These are phyloP conservation scores for Thysanoteuthis rhombus DNA, from an alignment of 2,888 invertebrate species.

Conservation along the genomic window DNA sequence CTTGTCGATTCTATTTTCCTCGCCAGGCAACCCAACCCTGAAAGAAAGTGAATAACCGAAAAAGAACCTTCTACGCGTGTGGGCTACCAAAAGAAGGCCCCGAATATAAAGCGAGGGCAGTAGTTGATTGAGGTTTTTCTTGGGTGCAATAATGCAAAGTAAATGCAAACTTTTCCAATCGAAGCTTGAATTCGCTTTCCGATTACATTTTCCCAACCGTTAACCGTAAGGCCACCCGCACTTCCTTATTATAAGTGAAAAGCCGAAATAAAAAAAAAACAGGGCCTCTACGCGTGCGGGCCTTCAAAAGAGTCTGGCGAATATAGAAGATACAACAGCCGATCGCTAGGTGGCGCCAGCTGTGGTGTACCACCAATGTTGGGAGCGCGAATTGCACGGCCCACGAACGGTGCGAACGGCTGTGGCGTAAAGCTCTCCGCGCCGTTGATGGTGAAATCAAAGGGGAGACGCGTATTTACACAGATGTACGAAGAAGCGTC, in stretches of 20 bases:
- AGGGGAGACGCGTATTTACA: background rate
- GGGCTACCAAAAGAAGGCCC: too few species aligned
- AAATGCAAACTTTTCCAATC: too few species aligned
- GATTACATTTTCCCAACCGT: too few species aligned
- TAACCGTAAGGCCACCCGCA: too few species aligned
- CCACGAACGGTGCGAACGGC: background rate
- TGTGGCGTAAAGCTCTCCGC: background rate
- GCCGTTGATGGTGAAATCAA: background rate
- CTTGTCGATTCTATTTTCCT: too few species aligned
- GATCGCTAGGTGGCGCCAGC: background rate
- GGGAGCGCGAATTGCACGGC: background rate
- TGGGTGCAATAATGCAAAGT: too few species aligned
- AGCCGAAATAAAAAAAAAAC: background rate
- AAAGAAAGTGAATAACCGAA: too few species aligned
- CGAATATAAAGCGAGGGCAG: too few species aligned
- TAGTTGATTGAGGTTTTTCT: too few species aligned
- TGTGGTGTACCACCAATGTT: conserved; percentile 12
- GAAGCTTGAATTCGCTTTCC: too few species aligned
- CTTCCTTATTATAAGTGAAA: background rate
- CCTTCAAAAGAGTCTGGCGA: background rate
- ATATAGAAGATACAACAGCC: background rate
- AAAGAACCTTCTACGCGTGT: too few species aligned
- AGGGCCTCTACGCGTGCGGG: background rate
- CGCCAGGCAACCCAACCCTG: too few species aligned
- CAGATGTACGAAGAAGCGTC: background rate